These are phyloP conservation scores for Stichopus chloronotus DNA, from an alignment of 35 echinoderm and acorn worm species.

Conservation along the genomic window DNA sequence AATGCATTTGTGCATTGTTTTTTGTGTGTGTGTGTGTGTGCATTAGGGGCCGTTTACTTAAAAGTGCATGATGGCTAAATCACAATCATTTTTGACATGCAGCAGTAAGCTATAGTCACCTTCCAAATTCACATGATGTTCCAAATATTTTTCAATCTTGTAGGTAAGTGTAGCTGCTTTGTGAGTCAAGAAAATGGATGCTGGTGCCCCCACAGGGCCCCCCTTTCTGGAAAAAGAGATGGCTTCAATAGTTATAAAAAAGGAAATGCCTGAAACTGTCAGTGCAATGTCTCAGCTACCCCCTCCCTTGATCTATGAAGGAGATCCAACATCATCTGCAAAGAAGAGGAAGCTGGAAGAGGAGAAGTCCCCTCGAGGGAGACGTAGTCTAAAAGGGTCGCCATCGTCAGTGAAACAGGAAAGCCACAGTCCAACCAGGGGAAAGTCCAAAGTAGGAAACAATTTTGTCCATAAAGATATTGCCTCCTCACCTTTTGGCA, in stretches of 20 bases:
- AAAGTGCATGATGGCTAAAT: no score
- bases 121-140: no score
- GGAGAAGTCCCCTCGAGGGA: not conserved
- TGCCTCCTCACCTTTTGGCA: not conserved
- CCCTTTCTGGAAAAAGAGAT: constrained; percentile 33
- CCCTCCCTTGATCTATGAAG: constrained; percentile 41
- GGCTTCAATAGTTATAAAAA: not conserved
- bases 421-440: not conserved
- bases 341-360: constrained; percentile 35
- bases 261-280: not conserved
- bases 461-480: not conserved
- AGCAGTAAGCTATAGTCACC: no score
- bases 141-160: no score
- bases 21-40: no score
- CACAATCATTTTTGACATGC: no score
- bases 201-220: constrained; percentile 1
- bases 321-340: not conserved
- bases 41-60: no score
- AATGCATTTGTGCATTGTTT: no score
- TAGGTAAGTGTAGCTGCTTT: not conserved
- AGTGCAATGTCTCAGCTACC: constrained; percentile 19
- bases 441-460: not conserved
- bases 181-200: constrained; percentile 17
- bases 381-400: not conserved
- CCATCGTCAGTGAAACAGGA: not conserved